Base-by-base conservation (phyloP, 2,888 invertebrate species). In the Pogonocherus hispidulus region DNA sequence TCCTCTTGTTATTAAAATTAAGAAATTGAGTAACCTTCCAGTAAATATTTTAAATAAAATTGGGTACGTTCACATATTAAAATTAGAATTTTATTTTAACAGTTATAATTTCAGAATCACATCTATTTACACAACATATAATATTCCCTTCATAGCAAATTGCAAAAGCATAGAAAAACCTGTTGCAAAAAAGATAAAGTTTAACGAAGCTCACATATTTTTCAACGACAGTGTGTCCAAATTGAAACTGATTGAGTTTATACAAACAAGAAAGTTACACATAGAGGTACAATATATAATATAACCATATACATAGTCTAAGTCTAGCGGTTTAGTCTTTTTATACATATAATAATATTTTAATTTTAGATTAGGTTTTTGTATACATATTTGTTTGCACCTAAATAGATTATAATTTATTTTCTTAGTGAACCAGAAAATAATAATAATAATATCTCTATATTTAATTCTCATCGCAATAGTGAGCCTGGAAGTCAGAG, bases 1-100 rank as follows among this genome's bases (percentile, higher is more conserved):
- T 67, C 78, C 79, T 0, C 60, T 80, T 5, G 74, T 80, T 9
- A 67, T 80, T 5, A 80, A 79, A 65, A 69, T 79, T 14, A 66
- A 65, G 4, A 78, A 74, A 44, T 44, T 81, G 5, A 55, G 67
- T 5, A 74, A 76, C 54, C 64, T 81, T 9, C 81, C 81, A 1
- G 70, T 22, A 1, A 68, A 76, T 37, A 41, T 71, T 18, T 67
- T 80, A 14, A 27, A 27, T 27, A 27, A 27, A 27, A 27, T 27
- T 27, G 27, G 8, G 27, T 27, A 27, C 4, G 27, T 27, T 5
- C 27, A 35, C 16, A 14, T 55, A 19, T n/a, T 37, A n/a, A 41
- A 11, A 3, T 27, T 3, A 5, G 27, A 27, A 27, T 5, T 27
- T 27, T 27, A 27, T 6, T 47, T 44, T 44, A n/a, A n/a, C 8